Evolutionary conservation across 2,113 vertebrate species (phyloP).

Genomic region (Ochotona princeps): DNA sequence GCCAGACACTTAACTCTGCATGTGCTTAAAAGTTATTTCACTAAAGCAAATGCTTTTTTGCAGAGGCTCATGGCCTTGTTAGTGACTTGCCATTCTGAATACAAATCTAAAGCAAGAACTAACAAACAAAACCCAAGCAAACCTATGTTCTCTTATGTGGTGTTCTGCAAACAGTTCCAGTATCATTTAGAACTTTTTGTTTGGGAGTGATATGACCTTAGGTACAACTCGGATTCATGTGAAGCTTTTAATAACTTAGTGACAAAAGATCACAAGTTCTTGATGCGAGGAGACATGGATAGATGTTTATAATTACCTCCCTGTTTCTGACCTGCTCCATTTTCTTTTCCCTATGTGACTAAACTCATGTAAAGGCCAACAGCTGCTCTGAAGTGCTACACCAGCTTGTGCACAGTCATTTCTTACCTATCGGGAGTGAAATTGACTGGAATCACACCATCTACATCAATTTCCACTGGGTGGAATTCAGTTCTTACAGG

Average conservation of each 20-base stretch:
- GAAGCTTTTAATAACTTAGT: background rate
- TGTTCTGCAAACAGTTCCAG: background rate
- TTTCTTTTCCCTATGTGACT: slow-evolving; percentile 30
- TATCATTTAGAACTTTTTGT: background rate
- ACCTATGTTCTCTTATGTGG: background rate
- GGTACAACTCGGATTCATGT: background rate
- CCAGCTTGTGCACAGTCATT: slow-evolving; percentile 42
- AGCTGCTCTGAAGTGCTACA: slow-evolving; percentile 63
- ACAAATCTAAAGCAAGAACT: slow-evolving; percentile 13
- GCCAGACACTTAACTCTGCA: background rate
- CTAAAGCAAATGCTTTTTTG: background rate
- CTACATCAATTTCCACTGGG: slow-evolving; percentile 82
- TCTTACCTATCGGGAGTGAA: slow-evolving; percentile 74
- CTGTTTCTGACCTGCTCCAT: background rate
- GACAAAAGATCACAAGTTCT: background rate
- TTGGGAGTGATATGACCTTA: background rate
- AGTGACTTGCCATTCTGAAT: background rate
- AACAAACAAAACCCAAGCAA: background rate
- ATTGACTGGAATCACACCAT: slow-evolving; percentile 82
- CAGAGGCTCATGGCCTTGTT: background rate
- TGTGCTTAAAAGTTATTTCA: background rate
- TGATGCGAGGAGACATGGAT: background rate
- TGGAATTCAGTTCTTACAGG: slow-evolving; percentile 71
- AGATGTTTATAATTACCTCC: background rate
- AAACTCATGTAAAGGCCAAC: slow-evolving; percentile 49